Conservation (phyloP, 2,888 invertebrate species). For the Oxytorus armatus region DNA sequence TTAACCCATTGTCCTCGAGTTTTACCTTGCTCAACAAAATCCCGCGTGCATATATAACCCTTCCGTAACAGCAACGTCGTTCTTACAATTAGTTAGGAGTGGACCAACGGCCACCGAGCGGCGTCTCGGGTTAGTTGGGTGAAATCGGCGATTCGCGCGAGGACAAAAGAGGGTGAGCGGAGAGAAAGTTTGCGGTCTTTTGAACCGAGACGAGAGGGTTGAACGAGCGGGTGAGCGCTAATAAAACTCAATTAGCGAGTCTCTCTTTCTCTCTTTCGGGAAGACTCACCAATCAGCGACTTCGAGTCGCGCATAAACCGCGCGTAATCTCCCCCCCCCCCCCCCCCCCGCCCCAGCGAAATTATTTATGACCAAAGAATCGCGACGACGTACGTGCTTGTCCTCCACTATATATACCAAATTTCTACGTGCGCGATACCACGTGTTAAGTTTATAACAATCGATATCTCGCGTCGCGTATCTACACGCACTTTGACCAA, state of each 20-base stretch:
- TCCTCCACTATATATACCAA: slow-evolving; percentile 3
- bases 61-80: slow-evolving; percentile 81
- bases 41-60: slow-evolving; percentile 69
- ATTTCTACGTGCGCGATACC: too few species aligned
- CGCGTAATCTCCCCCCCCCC: slow-evolving; percentile 78
- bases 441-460: too few species aligned
- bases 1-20: too few species aligned
- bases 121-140: slow-evolving; percentile 75
- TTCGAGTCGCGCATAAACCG: slow-evolving; percentile 72
- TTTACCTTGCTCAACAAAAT: too few species aligned
- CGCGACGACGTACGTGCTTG: slow-evolving; percentile 69
- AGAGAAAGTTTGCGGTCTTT: slow-evolving; percentile 22
- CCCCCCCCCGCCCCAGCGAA: slow-evolving; percentile 72
- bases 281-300: slow-evolving; percentile 78
- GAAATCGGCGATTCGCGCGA: slow-evolving; percentile 68
- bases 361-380: slow-evolving; percentile 78
- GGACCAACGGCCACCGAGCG: slow-evolving; percentile 69
- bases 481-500: too few species aligned
- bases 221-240: slow-evolving; percentile 74
- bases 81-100: slow-evolving; percentile 76
- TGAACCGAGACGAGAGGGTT: slow-evolving; percentile 55
- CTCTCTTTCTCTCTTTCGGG: slow-evolving; percentile 22
- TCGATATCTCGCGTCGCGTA: too few species aligned
- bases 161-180: slow-evolving; percentile 33
- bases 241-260: slow-evolving; percentile 83